Conservation (phyloP, 2,888 invertebrate genomes). For the Hyposoter dolosus region DNA sequence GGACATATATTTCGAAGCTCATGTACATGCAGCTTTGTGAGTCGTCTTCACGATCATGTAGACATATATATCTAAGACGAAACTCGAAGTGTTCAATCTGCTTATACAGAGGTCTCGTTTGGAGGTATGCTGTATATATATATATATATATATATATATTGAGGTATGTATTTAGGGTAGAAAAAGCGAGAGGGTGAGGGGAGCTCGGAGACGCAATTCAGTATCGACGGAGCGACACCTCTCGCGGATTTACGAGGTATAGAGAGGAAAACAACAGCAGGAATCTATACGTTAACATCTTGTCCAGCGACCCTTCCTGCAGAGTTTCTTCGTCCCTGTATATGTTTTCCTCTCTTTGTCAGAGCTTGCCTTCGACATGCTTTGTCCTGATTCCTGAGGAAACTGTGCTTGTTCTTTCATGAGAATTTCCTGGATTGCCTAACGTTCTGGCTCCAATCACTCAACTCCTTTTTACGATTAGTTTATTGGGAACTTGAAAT, state of each 20-base stretch:
- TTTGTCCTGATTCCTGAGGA: conserved; percentile 14
- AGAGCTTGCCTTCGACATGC: conserved; percentile 21
- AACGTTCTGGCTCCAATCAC: conserved; percentile 75
- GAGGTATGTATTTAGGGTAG: not conserved
- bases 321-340: conserved; percentile 53
- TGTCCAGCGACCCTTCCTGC: conserved; percentile 32
- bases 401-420: conserved; percentile 28
- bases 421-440: conserved; percentile 52
- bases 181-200: not conserved
- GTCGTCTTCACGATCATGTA: not conserved
- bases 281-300: conserved; percentile 55
- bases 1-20: conserved; percentile 17
- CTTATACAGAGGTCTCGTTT: conserved; percentile 31
- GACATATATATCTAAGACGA: not conserved
- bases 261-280: conserved; percentile 25
- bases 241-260: conserved; percentile 64
- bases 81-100: conserved; percentile 20
- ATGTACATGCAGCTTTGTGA: not conserved
- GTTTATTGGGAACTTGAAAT: conserved; percentile 74
- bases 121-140: not conserved
- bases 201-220: conserved; percentile 20
- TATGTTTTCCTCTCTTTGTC: conserved; percentile 27
- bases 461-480: conserved; percentile 79
- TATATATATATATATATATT: not conserved
- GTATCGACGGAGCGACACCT: conserved; percentile 63